phyloP scores from a whole-genome alignment of 2,888 invertebrate species.

The Troides aeacus region DNA sequence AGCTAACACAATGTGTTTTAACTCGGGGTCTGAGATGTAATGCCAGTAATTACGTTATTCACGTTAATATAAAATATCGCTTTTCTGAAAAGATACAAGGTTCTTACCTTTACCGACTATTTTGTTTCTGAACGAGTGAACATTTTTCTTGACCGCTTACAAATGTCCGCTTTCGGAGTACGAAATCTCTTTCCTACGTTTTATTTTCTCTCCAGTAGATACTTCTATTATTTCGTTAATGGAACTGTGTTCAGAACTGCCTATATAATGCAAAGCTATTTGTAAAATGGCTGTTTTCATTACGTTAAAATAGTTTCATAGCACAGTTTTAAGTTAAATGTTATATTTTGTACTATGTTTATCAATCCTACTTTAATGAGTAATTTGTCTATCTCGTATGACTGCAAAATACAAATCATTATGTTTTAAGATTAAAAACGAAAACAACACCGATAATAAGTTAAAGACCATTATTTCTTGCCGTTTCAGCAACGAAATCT shows the following conservation, averaged over 20 bases:
- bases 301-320: constrained; percentile 18
- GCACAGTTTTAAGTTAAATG: constrained; percentile 10
- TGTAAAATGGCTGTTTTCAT: constrained; percentile 30
- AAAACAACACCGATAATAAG: constrained; percentile 6
- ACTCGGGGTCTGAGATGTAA: neutral
- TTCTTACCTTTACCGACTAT: constrained; percentile 56
- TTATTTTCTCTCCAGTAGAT: constrained; percentile 66
- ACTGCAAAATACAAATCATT: too few species aligned
- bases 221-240: constrained; percentile 73
- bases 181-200: constrained; percentile 67
- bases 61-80: constrained; percentile 35
- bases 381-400: neutral
- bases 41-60: constrained; percentile 24
- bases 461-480: constrained; percentile 7
- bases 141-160: constrained; percentile 73
- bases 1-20: neutral
- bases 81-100: constrained; percentile 34
- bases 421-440: neutral
- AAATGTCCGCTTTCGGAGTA: constrained; percentile 71
- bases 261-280: constrained; percentile 62
- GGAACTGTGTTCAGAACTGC: constrained; percentile 62
- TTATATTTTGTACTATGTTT: neutral
- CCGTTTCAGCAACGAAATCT: constrained; percentile 9
- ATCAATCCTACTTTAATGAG: neutral
- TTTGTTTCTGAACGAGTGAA: constrained; percentile 67